These are phyloP conservation scores for Amazona finschi DNA, from an alignment of 2,797 vertebrate genomes.

Conservation along the genomic window DNA sequence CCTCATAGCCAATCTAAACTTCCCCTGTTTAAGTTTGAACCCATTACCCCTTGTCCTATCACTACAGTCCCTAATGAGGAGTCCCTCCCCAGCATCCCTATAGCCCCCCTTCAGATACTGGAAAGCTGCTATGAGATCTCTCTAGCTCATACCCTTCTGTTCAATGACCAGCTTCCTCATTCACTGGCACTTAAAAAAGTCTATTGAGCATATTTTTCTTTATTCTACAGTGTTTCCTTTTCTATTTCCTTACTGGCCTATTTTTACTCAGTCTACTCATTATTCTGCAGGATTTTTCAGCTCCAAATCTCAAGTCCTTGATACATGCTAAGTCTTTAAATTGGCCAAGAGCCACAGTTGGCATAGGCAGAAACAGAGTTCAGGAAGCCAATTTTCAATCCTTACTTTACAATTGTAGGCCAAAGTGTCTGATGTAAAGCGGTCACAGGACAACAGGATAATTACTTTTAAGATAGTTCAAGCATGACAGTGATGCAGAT, in stretches of 20 bases:
- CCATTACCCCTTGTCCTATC: too few relatives aligned
- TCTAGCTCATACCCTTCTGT: not conserved
- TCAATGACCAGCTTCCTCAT: not conserved
- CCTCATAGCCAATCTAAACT: too few relatives aligned
- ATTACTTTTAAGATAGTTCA: conserved; percentile 11
- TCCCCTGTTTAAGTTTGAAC: too few relatives aligned
- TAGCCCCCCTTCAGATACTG: too few relatives aligned
- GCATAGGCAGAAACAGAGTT: not conserved
- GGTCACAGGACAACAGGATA: not conserved
- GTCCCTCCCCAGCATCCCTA: too few relatives aligned
- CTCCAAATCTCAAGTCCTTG: not conserved
- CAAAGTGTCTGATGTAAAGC: not conserved
- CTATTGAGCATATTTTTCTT: not conserved
- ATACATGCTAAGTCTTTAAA: not conserved
- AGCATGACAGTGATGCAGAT: conserved; percentile 17
- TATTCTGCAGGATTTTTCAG: not conserved
- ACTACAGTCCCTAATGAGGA: too few relatives aligned
- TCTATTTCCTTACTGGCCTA: conserved; percentile 2
- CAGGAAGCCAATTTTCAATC: not conserved
- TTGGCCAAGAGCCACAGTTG: not conserved
- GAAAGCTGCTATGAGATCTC: not conserved
- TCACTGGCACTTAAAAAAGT: not conserved
- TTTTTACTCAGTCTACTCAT: not conserved
- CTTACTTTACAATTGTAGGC: not conserved
- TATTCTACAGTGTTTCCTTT: not conserved